These are phyloP conservation scores for Caenorhabditis japonica DNA, from an alignment of 2,888 invertebrate genomes.

Conservation along the genomic window DNA sequence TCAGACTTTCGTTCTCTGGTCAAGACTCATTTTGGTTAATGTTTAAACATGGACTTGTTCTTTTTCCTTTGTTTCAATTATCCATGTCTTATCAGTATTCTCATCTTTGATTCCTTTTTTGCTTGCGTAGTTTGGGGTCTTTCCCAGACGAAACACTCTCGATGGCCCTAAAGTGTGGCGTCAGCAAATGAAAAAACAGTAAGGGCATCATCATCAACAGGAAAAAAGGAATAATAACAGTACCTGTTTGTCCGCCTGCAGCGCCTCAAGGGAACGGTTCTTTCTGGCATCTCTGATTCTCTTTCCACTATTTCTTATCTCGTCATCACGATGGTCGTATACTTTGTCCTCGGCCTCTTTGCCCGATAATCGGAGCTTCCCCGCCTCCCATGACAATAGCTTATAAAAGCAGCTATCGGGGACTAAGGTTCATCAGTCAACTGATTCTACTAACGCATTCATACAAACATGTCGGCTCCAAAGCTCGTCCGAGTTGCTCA, in stretches of 20 bases:
- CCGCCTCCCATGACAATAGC: conserved; percentile 35
- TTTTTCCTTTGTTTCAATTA: conserved; percentile 22
- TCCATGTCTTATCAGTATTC: conserved; percentile 30
- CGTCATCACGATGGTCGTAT: conserved; percentile 40
- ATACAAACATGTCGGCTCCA: conserved; percentile 39
- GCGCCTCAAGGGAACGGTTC: conserved; percentile 1
- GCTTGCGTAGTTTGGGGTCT: not conserved
- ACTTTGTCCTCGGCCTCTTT: conserved; percentile 45
- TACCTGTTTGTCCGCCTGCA: conserved; percentile 39
- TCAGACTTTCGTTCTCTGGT: conserved; percentile 21
- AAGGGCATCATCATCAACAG: not conserved
- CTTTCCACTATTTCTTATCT: conserved; percentile 35
- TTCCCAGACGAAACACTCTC: no score
- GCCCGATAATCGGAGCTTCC: conserved; percentile 44
- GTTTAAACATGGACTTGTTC: conserved; percentile 22
- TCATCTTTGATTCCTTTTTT: conserved; percentile 31
- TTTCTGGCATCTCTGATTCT: conserved; percentile 19
- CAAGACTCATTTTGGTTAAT: no score
- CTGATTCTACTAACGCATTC: conserved; percentile 12
- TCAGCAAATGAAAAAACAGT: conserved; percentile 35
- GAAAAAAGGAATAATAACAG: conserved; percentile 29
- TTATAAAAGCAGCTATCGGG: conserved; percentile 33
- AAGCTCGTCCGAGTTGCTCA: conserved; percentile 47
- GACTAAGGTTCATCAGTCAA: conserved; percentile 35
- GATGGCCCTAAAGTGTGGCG: conserved; percentile 12